Evolutionary conservation across 2,113 vertebrate species (phyloP), one percentile per base, ranked within the genome.

Genomic region (Blennius ocellaris): DNA sequence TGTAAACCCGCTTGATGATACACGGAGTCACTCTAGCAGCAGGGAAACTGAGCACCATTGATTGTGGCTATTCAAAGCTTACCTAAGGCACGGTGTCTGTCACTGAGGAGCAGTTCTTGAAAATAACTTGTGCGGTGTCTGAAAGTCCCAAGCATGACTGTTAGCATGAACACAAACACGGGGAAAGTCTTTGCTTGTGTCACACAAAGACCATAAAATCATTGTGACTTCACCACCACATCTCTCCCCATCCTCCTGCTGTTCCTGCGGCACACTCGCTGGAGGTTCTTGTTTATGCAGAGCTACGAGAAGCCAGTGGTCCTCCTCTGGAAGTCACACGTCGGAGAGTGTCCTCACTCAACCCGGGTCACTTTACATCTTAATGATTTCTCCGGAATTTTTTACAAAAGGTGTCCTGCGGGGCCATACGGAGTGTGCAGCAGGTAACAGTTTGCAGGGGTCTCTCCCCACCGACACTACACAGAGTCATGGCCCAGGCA

Each of bases 21-120:
- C 77, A 82, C 69, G 62, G 64, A n/a, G 87, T 86, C 68, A 73
- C 63, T 40, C 44, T 47, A 63, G 76, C 62, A 78, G 76, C 80
- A 65, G 49, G 65, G 47, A 72, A 67, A 75, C 69, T 70, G 69
- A 70, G 65, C 50, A 56, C 51, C 63, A 61, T 75, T 85, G 89
- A 88, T 89, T 89, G 77, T 67, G 21, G 58, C 74, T 69, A 58
- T 79, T 88, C 64, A 70, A 70, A 69, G 75, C 75, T 81, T 54
- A 65, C 54, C 69, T 39, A 52, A 4, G 70, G 75, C 69, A 72
- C 55, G 8, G 11, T 39, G 54, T 36, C 50, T 54, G 70, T 87
- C 67, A 80, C 73, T 69, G 62, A 47, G 85, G 83, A 90, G 81
- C 85, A 70, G 54, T 48, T 58, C 49, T 17, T 43, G 12, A 72